Conservation (phyloP, 2,113 vertebrate genomes). For the Climacteris rufus region DNA sequence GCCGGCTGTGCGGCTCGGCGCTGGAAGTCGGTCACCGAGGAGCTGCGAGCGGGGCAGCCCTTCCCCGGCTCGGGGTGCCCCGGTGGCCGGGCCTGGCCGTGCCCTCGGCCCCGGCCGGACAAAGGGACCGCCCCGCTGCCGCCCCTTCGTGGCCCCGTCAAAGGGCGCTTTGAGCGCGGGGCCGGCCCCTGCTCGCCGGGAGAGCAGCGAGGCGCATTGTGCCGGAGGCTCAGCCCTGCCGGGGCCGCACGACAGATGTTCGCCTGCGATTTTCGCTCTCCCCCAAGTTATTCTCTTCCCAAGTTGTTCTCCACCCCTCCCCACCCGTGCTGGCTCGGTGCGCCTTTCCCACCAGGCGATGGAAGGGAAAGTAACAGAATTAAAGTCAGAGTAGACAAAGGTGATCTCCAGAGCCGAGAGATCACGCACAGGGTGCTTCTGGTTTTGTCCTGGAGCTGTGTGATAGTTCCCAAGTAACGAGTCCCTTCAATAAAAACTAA, state of each 20-base stretch:
- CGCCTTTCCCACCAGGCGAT: neutral
- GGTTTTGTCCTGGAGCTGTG: neutral
- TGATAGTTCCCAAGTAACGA: neutral
- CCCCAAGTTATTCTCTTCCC: neutral
- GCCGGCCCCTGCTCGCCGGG: neutral
- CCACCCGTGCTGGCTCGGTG: neutral
- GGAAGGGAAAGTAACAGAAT: neutral
- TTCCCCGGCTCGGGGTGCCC: accelerated
- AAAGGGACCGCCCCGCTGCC: neutral
- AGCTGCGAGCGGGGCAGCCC: neutral
- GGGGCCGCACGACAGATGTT: constrained; percentile 16
- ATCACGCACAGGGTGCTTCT: neutral
- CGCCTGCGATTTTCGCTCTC: neutral
- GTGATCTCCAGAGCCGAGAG: neutral
- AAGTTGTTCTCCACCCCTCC: neutral
- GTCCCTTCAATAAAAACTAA: neutral
- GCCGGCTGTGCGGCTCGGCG: too few relatives aligned
- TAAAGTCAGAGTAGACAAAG: neutral
- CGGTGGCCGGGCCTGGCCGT: neutral
- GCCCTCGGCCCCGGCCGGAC: neutral
- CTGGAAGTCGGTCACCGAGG: accelerated
- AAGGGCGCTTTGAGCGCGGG: neutral
- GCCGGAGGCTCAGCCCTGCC: neutral
- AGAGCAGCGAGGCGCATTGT: neutral
- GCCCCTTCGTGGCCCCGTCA: constrained; percentile 23